A percentile compares a stretch with the other conserved stretches of the same genome.
Evolutionary conservation across 2,888 invertebrate species (phyloP).

Genomic region (Ophonus ardosiacus): DNA sequence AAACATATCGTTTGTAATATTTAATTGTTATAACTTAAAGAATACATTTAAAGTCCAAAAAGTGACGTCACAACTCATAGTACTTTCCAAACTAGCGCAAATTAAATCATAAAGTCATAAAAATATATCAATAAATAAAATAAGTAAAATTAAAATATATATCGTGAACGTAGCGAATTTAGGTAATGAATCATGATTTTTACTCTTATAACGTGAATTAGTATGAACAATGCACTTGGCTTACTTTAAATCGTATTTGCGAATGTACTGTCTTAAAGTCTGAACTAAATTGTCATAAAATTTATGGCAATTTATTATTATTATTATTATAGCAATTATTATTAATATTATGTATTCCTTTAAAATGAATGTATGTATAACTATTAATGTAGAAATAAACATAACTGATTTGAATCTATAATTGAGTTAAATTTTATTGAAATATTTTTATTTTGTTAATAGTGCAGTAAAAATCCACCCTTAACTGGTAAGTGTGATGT

Average conservation of each 20-base stretch:
- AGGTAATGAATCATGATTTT: slow-evolving; percentile 46
- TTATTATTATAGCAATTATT: slow-evolving; percentile 30
- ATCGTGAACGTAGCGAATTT: slow-evolving; percentile 36
- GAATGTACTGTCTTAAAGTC: slow-evolving; percentile 75
- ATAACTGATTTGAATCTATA: slow-evolving; percentile 32
- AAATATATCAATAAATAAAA: slow-evolving; percentile 43
- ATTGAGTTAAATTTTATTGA: neutral
- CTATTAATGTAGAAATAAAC: slow-evolving; percentile 47
- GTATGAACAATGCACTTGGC: slow-evolving; percentile 38
- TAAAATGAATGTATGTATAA: slow-evolving; percentile 47
- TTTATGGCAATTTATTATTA: slow-evolving; percentile 26
- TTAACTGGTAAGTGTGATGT: no score
- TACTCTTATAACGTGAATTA: slow-evolving; percentile 42
- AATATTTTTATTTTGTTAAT: no score
- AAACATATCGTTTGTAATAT: slow-evolving; percentile 46
- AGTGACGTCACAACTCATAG: slow-evolving; percentile 43
- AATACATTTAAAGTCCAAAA: slow-evolving; percentile 39
- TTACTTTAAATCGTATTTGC: slow-evolving; percentile 65
- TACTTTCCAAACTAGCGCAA: slow-evolving; percentile 46
- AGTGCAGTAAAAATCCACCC: no score
- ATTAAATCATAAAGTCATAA: slow-evolving; percentile 40
- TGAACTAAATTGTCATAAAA: slow-evolving; percentile 67
- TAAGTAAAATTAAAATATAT: slow-evolving; percentile 30
- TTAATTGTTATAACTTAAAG: slow-evolving; percentile 18
- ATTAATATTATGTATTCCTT: slow-evolving; percentile 43